These are phyloP conservation scores for Panopea generosa DNA, from an alignment of 2,888 invertebrate species.

Conservation along the genomic window DNA sequence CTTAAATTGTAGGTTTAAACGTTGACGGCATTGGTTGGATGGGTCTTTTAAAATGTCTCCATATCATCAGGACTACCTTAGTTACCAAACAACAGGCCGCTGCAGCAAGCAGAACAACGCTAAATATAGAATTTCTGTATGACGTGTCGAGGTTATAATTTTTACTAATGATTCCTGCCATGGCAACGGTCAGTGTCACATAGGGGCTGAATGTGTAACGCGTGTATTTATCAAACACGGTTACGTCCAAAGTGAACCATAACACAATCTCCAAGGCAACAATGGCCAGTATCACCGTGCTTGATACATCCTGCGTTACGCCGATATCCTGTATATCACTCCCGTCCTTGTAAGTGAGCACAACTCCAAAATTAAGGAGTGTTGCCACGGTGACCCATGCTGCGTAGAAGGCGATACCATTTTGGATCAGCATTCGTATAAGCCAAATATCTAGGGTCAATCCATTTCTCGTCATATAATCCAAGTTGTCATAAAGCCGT, in stretches of 20 bases:
- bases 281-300: conserved; percentile 73
- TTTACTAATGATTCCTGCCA: conserved; percentile 69
- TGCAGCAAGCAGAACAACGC: conserved; percentile 26
- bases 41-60: conserved; percentile 53
- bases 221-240: conserved; percentile 75
- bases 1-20: conserved; percentile 41
- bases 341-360: conserved; percentile 70
- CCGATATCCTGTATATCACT: conserved; percentile 49
- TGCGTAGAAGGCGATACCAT: conserved; percentile 81
- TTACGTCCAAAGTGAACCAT: conserved; percentile 78
- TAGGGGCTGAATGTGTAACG: conserved; percentile 77
- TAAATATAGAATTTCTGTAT: conserved; percentile 52
- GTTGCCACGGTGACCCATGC: conserved; percentile 80
- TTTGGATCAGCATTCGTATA: conserved; percentile 79
- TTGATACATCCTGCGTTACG: conserved; percentile 55
- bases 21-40: conserved; percentile 38
- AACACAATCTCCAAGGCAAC: conserved; percentile 68
- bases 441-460: conserved; percentile 76
- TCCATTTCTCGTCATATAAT: conserved; percentile 56
- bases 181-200: conserved; percentile 72
- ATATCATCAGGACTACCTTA: conserved; percentile 57
- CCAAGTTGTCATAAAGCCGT: conserved; percentile 69
- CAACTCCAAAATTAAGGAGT: conserved; percentile 76
- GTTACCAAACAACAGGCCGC: conserved; percentile 36
- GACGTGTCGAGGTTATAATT: conserved; percentile 58